Evolutionary conservation across 2,797 vertebrate genomes (phyloP).

Genomic region (Betta splendens): DNA sequence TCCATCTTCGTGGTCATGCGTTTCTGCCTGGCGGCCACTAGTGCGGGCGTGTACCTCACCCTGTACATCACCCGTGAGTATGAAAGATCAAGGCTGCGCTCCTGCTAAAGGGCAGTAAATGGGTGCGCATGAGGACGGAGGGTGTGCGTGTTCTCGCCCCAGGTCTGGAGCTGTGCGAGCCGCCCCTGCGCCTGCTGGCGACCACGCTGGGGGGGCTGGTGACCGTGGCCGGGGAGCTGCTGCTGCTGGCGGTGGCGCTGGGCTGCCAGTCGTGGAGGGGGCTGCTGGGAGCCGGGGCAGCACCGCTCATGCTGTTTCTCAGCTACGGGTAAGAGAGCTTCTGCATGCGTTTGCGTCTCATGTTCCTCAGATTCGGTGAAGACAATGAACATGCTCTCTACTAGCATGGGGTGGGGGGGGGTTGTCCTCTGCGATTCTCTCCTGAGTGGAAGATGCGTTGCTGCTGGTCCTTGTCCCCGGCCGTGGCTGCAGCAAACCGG

Average conservation of each 20-base stretch:
- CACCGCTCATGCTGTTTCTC: slow-evolving; percentile 87
- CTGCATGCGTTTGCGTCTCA: not conserved
- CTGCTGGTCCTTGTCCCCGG: not conserved
- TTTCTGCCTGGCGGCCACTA: slow-evolving; percentile 86
- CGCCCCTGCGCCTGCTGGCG: slow-evolving; percentile 83
- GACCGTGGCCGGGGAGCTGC: slow-evolving; percentile 86
- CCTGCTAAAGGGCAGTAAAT: too few species aligned
- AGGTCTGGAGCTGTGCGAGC: slow-evolving; percentile 92
- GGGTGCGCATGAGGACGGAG: too few species aligned
- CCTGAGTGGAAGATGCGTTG: too few species aligned
- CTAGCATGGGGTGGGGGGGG: too few species aligned
- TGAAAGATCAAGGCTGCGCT: too few species aligned
- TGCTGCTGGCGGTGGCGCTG: slow-evolving; percentile 87
- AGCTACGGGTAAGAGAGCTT: slow-evolving; percentile 80
- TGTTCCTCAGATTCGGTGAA: too few species aligned
- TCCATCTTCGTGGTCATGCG: slow-evolving; percentile 88
- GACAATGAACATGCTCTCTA: too few species aligned
- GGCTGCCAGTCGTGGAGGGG: slow-evolving; percentile 89
- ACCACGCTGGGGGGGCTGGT: slow-evolving; percentile 86
- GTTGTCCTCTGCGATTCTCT: too few species aligned
- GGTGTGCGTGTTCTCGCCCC: slow-evolving; percentile 37
- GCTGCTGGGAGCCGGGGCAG: slow-evolving; percentile 86
- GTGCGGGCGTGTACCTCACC: slow-evolving; percentile 85
- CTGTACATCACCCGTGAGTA: slow-evolving; percentile 89
- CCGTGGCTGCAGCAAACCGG: too few species aligned